Conservation (phyloP, 2,113 vertebrate genomes). For the Sorex araneus region DNA sequence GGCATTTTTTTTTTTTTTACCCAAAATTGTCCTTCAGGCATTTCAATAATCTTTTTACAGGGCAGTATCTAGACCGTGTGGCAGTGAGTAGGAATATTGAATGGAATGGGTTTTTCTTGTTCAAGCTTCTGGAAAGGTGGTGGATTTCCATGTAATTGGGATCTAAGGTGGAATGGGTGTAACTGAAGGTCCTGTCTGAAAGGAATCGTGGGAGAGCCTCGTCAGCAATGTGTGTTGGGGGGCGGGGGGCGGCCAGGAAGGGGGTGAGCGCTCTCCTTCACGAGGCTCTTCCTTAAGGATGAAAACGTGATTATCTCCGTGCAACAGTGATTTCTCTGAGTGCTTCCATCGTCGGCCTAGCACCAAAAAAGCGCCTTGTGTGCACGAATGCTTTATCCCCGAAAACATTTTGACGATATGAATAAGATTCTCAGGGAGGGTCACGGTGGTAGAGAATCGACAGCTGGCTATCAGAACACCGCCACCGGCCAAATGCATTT, state of each 20-base stretch:
- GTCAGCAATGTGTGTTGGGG: neutral
- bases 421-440: constrained; percentile 46
- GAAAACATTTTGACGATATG: constrained; percentile 63
- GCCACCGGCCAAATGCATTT: constrained; percentile 65
- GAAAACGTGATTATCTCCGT: constrained; percentile 61
- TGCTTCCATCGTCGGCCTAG: neutral
- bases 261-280: neutral
- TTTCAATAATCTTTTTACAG: constrained; percentile 90
- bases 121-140: constrained; percentile 71
- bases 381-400: constrained; percentile 11
- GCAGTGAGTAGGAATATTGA: constrained; percentile 82
- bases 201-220: constrained; percentile 73
- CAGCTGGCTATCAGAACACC: constrained; percentile 49
- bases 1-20: constrained; percentile 87
- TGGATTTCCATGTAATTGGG: constrained; percentile 85
- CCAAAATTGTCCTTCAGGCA: constrained; percentile 89
- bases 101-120: constrained; percentile 84
- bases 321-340: constrained; percentile 63
- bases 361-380: neutral
- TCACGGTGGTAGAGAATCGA: neutral
- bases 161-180: constrained; percentile 86
- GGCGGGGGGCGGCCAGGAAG: neutral
- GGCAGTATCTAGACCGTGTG: constrained; percentile 89
- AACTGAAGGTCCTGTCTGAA: constrained; percentile 76
- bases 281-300: constrained; percentile 53